Evolutionary conservation across 2,113 vertebrate species (phyloP).

Genomic region (Steatornis caripensis): DNA sequence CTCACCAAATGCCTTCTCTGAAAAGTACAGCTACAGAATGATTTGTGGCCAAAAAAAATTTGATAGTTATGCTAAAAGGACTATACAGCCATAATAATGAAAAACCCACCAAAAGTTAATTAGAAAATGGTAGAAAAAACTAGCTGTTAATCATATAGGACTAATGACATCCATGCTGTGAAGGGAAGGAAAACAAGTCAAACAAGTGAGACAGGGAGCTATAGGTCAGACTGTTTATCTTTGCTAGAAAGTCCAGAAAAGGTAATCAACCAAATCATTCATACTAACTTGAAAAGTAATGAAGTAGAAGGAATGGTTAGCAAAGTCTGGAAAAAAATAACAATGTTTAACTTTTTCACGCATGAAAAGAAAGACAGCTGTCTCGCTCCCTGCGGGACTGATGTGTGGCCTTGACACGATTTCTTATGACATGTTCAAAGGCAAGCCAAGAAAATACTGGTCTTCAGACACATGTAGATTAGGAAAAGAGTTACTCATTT

Average conservation of each 20-base stretch:
- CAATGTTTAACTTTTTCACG: neutral
- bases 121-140: neutral
- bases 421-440: neutral
- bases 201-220: neutral
- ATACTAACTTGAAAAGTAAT: neutral
- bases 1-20: neutral
- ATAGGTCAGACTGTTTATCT: neutral
- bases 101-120: neutral
- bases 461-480: neutral
- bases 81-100: neutral
- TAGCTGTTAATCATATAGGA: neutral
- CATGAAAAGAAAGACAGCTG: neutral
- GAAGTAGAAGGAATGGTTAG: neutral
- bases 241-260: neutral
- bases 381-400: neutral
- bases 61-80: neutral
- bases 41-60: neutral
- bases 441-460: neutral
- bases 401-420: rapidly evolving
- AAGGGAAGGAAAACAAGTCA: neutral
- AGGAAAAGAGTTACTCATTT: neutral
- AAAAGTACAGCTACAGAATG: neutral
- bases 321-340: neutral
- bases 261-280: neutral
- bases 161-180: neutral